A percentile compares a stretch with the other conserved stretches of the same genome.
Evolutionary conservation across 2,113 vertebrate genomes (phyloP).

Genomic region (Edolisoma coerulescens): DNA sequence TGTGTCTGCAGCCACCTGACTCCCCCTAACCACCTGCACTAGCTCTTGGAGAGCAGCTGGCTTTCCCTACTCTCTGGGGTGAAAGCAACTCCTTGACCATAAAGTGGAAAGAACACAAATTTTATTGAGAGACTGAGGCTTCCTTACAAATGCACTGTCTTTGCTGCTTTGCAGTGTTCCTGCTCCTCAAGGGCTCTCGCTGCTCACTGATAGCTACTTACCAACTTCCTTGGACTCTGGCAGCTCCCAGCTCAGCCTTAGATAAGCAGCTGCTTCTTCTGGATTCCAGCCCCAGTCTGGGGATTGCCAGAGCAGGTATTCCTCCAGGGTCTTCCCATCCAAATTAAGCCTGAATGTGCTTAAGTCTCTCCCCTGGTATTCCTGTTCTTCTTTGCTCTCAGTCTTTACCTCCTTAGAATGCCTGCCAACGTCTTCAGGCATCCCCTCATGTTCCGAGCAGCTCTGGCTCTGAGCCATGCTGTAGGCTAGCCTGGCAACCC

Average conservation of each 20-base stretch:
- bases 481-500: not conserved
- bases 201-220: not conserved
- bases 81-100: conserved; percentile 23
- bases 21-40: not conserved
- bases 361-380: not conserved
- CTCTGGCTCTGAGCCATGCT: conserved; percentile 25
- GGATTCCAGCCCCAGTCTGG: not conserved
- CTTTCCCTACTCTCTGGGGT: not conserved
- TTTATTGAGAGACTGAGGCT: conserved; percentile 1
- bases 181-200: not conserved
- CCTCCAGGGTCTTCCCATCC: conserved; percentile 15
- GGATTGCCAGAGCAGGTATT: conserved; percentile 16
- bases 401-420: conserved; percentile 20
- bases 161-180: not conserved
- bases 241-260: not conserved
- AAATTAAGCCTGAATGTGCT: conserved; percentile 29
- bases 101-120: conserved; percentile 20
- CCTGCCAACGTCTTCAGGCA: conserved; percentile 39
- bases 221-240: not conserved
- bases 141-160: not conserved
- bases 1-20: not conserved
- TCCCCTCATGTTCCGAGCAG: not conserved
- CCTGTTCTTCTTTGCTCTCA: conserved; percentile 4
- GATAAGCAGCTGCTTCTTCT: conserved; percentile 35
- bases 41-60: conserved; percentile 17